A percentile compares a stretch with the other conserved stretches of the same genome.
These are phyloP conservation scores for Albula goreensis DNA, from an alignment of 2,113 vertebrate species.

Conservation along the genomic window DNA sequence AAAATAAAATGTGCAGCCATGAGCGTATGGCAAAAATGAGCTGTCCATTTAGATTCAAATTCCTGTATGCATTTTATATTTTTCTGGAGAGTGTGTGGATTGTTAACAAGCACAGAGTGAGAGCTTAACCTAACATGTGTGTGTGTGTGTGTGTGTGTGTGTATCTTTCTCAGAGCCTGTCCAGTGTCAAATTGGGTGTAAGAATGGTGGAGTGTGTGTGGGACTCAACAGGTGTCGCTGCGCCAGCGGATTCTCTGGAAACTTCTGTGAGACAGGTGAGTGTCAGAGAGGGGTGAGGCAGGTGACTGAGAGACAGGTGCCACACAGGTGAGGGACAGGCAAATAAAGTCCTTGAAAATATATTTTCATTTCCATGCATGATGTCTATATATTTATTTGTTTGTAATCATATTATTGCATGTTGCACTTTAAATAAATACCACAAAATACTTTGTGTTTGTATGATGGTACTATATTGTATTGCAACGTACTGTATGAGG, in stretches of 20 bases:
- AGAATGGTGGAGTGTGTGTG: slow-evolving; percentile 66
- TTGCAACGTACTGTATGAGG: no score
- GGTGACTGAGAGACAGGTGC: neutral
- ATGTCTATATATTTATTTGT: no score
- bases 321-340: neutral
- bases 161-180: slow-evolving; percentile 62
- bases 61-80: no score
- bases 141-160: slow-evolving; percentile 10
- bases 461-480: no score
- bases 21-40: no score
- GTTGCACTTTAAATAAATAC: no score
- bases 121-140: neutral
- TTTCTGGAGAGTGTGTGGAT: no score
- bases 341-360: neutral
- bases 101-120: neutral
- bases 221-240: slow-evolving; percentile 73
- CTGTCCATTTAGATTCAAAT: no score
- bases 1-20: neutral
- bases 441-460: no score
- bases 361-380: no score
- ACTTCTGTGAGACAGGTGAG: slow-evolving; percentile 70
- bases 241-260: slow-evolving; percentile 62
- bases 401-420: no score
- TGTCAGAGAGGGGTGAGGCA: neutral
- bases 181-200: slow-evolving; percentile 63